These are phyloP conservation scores for Holothuria glaberrima DNA, from an alignment of 35 echinoderm and acorn worm genomes.

Conservation along the genomic window DNA sequence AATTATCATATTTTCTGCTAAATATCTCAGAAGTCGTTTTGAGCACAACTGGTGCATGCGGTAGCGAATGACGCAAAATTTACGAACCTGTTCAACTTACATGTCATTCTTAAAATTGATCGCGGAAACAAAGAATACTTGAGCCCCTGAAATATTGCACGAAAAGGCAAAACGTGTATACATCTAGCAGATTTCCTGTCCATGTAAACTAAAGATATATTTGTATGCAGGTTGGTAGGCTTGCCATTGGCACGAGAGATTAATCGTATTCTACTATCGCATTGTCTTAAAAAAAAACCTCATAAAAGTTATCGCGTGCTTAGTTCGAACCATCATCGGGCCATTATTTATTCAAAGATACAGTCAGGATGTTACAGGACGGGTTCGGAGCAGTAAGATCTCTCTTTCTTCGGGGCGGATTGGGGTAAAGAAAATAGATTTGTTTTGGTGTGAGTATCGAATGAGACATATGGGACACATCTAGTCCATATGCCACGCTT, in stretches of 20 bases:
- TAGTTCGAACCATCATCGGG: slow-evolving; percentile 61
- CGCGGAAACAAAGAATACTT: background rate
- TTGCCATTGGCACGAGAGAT: slow-evolving; percentile 27
- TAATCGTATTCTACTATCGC: slow-evolving; percentile 10
- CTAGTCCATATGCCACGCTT: slow-evolving; percentile 88
- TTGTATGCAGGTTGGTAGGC: background rate
- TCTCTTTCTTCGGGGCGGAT: slow-evolving; percentile 20
- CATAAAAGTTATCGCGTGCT: slow-evolving; percentile 81
- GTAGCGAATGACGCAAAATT: slow-evolving; percentile 39
- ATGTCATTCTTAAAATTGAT: no score
- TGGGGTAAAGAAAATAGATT: slow-evolving; percentile 72
- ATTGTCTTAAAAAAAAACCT: slow-evolving; percentile 62
- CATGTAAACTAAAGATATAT: slow-evolving; percentile 2
- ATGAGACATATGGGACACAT: slow-evolving; percentile 83
- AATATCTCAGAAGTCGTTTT: background rate
- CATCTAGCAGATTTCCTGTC: slow-evolving; percentile 2
- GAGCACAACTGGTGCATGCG: background rate
- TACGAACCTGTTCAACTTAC: slow-evolving; percentile 2
- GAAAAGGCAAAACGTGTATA: background rate
- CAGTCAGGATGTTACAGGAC: slow-evolving; percentile 28
- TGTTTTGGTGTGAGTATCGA: slow-evolving; percentile 74
- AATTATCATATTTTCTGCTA: background rate
- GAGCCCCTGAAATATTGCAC: slow-evolving; percentile 3
- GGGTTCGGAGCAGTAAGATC: background rate
- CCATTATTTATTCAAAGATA: slow-evolving; percentile 91